Evolutionary conservation across 2,888 invertebrate species (phyloP), one percentile per base, ranked within the genome.

Genomic region (Glaucopsyche alexis): DNA sequence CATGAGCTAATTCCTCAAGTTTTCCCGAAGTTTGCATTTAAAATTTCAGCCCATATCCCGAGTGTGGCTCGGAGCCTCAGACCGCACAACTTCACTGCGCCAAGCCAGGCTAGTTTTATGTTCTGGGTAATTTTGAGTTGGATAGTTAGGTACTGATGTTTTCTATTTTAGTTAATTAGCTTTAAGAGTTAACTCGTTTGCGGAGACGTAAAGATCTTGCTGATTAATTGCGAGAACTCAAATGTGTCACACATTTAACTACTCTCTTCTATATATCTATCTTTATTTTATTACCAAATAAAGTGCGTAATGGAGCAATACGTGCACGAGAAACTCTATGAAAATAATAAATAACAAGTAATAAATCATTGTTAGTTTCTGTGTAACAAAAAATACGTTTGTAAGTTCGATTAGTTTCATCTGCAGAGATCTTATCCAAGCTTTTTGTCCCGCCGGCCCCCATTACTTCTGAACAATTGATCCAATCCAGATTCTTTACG

Each of bases 1-100:
- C 74, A 75, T 72, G 73, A 29, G 69, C 70, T 73, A 73, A 76
- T 74, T 76, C 72, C 72, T 71, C 74, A 75, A 75, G 74, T 76
- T 75, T 71, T 74, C 71, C 73, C 74, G 52, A 73, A 76, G 67
- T 75, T 75, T 73, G 42, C 67, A 73, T 73, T 76, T 75, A 74
- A 75, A 77, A 74, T 75, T 19, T 47, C 11, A 29, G 60, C 13
- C 19, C 69, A 16, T 13, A 49, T 69, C 19, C 66, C 66, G 40
- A n/a, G 66, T 16, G 66, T n/a, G 60, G 47, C 47, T 13, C 29
- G 11, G 11, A 11, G 16, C 9, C 52, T 52, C 29, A 19, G 7
- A 60, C 60, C 60, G 60, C 60, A 60, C 60, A 29, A 60, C 29
- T 60, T 29, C 29, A 29, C 29, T 29, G 29, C 29, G 29, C 29